phyloP scores from a whole-genome alignment of 2,113 vertebrate genomes.

The Oryzias woworae region DNA sequence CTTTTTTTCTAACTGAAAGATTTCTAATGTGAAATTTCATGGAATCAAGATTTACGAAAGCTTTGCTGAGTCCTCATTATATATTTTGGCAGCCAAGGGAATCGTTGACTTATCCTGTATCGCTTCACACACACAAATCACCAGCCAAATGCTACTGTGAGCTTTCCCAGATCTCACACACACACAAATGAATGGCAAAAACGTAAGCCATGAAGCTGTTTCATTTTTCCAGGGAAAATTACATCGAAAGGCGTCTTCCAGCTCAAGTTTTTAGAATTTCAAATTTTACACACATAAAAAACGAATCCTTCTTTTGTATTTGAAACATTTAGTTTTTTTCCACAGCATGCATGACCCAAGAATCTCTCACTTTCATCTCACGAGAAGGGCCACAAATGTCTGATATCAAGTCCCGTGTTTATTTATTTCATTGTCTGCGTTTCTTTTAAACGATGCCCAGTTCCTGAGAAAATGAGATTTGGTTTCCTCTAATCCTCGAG shows the following conservation, averaged over 20 bases:
- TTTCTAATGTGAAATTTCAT: conserved; percentile 53
- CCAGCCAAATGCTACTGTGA: conserved; percentile 61
- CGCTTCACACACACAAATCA: conserved; percentile 55
- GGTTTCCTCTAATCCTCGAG: conserved; percentile 45
- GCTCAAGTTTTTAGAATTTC: not conserved
- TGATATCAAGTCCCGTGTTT: conserved; percentile 38
- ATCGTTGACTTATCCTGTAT: conserved; percentile 60
- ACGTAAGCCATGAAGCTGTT: conserved; percentile 7
- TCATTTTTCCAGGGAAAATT: not conserved
- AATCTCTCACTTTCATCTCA: conserved; percentile 2
- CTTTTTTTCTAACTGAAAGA: conserved; percentile 50
- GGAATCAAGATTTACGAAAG: conserved; percentile 63
- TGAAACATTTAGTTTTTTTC: not conserved
- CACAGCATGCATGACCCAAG: conserved; percentile 3
- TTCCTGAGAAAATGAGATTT: conserved; percentile 51
- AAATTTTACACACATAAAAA: not conserved
- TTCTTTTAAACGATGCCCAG: conserved; percentile 46
- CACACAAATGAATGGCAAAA: conserved; percentile 16
- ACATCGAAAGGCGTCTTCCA: not conserved
- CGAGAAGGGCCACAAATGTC: conserved; percentile 20
- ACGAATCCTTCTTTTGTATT: conserved; percentile 5
- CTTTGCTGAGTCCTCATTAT: conserved; percentile 46
- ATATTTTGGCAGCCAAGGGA: conserved; percentile 52
- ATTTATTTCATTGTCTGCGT: conserved; percentile 36
- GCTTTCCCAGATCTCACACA: conserved; percentile 56